Evolutionary conservation across 2,797 vertebrate genomes (phyloP), one percentile per base, ranked within the genome.

Genomic region (Dromococcyx pavoninus): DNA sequence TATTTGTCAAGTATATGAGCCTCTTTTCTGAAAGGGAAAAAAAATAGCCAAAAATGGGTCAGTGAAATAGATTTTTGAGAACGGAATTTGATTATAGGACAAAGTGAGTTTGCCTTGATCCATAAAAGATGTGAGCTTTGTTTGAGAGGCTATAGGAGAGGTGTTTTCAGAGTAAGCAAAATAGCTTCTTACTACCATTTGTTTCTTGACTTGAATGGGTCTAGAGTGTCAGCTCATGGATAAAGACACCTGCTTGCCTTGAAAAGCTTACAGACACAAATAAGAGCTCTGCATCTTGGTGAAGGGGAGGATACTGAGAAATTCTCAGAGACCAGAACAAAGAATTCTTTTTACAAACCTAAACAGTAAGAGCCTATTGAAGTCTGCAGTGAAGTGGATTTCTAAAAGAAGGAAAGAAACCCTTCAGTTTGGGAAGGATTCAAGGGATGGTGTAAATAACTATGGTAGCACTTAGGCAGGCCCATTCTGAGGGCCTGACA

Each of bases 321-420:
- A 72, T 88, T 93, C 66, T 72, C 72, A 67, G 37, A 57, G 37
- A 15, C 0, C 9, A 62, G 79, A 89, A 93, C 87, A 96, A 95
- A 87, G 86, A 86, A 69, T 89, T 93, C 41, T 71, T 89, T 95
- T 94, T 71, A n/a, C 39, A 65, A 77, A 72, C 69, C 28, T 78
- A 33, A 46, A 89, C 84, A 80, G 64, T 82, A 71, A 85, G 53
- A 80, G 18, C 30, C 54, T 79, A 28, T 60, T 94, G 69, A 94
- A 71, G 37, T 64, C 74, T 79, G 64, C 28, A 64, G 0, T 71
- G 48, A 91, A 95, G 61, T 82, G 50, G 32, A 41, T 90, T 84
- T 91, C 81, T 54, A 33, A 72, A 87, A 64, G 33, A 70, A 60
- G 51, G 27, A 41, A 93, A 64, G 30, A 89, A 89, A 32, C 39